Evolutionary conservation across 2,797 vertebrate genomes (phyloP), one percentile per base, ranked within the genome.

Genomic region (Micromesistius poutassou): DNA sequence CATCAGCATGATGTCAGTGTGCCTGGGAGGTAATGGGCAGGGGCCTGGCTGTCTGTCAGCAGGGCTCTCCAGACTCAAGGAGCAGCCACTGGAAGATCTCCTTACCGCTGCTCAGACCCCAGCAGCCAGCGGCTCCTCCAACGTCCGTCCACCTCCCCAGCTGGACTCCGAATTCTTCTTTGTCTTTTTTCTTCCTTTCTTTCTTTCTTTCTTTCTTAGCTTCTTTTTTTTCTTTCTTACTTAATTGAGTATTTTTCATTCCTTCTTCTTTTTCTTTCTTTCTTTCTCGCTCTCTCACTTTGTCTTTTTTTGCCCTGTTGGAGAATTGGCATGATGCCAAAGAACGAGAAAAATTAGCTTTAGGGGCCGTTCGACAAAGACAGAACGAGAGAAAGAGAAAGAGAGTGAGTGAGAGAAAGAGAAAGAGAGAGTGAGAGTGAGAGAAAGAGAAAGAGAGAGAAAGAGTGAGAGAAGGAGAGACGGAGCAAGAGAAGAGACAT

Each of bases 361-460:
- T 62, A 22, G 46, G 22, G 46, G 22, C 46, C 46, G 22, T 22
- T 8, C 8, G 55, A n/a, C 22, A 62, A 25, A 4, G 71, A 72
- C 70, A 77, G 76, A 77, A 70, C 16, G 76, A 74, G 30, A 78
- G 83, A 87, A 75, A 36, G 75, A 74, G 30, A 79, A 82, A 87
- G 76, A 80, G 85, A 85, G n/a, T n/a, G 88, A 84, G 81, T 79
- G 46, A 55, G 46, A 22, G 19, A 5, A 19, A 16, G 50, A 22
- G 46, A 55, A 19, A 22, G 19, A 5, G 19, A 16, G 50, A 22
- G 77, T 79, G 76, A 85, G 71, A 30, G 50, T 28, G 76, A 74
- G 30, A 79, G 82, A 87, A 74, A 28, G 75, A 74, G 30, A 78
- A 82, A 87, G 76, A 80, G 85, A 85, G 87, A 84, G 80, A 80